Conservation (phyloP, 2,113 vertebrate genomes). For the Python bivittatus region DNA sequence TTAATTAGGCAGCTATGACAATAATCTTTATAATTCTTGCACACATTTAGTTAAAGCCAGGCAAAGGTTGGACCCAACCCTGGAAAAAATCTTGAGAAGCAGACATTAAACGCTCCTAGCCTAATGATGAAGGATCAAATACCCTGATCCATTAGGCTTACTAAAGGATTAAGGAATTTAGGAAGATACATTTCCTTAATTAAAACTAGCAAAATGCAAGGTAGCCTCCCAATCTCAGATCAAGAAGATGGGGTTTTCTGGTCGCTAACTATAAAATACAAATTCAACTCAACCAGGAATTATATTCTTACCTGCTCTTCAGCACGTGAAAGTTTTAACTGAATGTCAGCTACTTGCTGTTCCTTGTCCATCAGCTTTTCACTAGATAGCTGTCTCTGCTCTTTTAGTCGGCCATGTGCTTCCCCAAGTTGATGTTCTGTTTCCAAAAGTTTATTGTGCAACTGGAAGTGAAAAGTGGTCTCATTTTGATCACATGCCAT, state of each 20-base stretch:
- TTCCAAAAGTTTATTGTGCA: conserved; percentile 93
- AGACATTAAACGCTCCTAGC: not conserved
- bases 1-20: conserved; percentile 32
- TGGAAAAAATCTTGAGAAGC: not conserved
- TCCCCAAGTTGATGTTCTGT: conserved; percentile 93
- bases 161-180: not conserved
- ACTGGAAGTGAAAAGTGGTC: conserved; percentile 63
- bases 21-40: conserved; percentile 42
- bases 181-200: not conserved
- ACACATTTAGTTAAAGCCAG: not conserved
- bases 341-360: conserved; percentile 92
- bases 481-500: not conserved
- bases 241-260: not conserved
- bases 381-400: conserved; percentile 95
- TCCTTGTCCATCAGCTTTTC: conserved; percentile 97
- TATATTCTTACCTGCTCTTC: conserved; percentile 87
- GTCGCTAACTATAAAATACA: not conserved
- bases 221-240: not conserved
- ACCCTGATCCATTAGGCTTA: not conserved
- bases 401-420: conserved; percentile 93
- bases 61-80: not conserved
- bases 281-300: not conserved
- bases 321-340: conserved; percentile 90
- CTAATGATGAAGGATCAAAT: not conserved
- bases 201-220: not conserved